A percentile compares a stretch with the other conserved stretches of the same genome.
These are phyloP conservation scores for Philereme vetulata DNA, from an alignment of 2,888 invertebrate species.

Conservation along the genomic window DNA sequence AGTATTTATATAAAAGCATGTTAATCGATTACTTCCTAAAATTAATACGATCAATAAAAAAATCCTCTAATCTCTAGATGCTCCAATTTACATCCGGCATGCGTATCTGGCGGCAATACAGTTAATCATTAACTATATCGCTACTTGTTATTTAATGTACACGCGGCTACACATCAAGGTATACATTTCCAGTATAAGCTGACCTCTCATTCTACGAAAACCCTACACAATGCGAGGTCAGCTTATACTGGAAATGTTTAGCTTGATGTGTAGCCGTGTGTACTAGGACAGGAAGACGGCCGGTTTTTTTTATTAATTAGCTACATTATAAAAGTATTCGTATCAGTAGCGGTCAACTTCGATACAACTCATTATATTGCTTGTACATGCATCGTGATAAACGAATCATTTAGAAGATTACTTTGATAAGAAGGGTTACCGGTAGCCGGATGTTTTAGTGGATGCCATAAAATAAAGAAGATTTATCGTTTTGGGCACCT, in stretches of 20 bases:
- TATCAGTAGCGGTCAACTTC: constrained; percentile 45
- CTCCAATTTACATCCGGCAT: constrained; percentile 37
- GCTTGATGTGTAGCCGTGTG: no score
- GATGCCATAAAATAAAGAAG: constrained; percentile 39
- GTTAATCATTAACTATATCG: constrained; percentile 53
- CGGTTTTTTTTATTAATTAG: constrained; percentile 64
- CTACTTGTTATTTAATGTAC: constrained; percentile 51
- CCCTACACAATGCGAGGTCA: no score
- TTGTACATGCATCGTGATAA: constrained; percentile 37
- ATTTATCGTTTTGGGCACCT: constrained; percentile 38
- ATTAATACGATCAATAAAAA: constrained; percentile 34
- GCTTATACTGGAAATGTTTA: no score
- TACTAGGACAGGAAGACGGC: constrained; percentile 58
- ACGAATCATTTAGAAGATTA: constrained; percentile 41
- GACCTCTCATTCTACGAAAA: no score
- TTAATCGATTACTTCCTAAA: constrained; percentile 36
- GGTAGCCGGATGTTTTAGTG: constrained; percentile 42
- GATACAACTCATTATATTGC: constrained; percentile 41
- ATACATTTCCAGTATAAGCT: no score
- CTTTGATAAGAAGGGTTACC: constrained; percentile 39
- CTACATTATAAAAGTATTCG: constrained; percentile 50
- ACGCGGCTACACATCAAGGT: no score
- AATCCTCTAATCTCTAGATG: constrained; percentile 35
- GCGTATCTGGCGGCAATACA: constrained; percentile 36
- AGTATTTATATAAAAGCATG: constrained; percentile 17